These are phyloP conservation scores for Melanchra persicariae DNA, from an alignment of 2,888 invertebrate species.

Conservation along the genomic window DNA sequence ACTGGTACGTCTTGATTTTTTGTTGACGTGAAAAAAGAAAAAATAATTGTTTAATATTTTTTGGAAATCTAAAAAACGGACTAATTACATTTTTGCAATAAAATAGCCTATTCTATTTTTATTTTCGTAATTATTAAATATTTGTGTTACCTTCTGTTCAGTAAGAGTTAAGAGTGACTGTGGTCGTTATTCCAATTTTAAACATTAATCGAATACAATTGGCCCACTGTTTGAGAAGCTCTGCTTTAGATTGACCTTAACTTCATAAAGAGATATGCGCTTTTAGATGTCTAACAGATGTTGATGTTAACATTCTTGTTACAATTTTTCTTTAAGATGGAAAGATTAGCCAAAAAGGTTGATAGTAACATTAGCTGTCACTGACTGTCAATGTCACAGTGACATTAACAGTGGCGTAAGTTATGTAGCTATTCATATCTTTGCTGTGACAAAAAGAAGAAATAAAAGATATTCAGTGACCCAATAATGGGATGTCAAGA, in stretches of 20 bases:
- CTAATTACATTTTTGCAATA: no score
- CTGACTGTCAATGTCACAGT: conserved; percentile 7
- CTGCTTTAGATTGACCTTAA: conserved; percentile 19
- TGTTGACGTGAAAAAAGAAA: no score
- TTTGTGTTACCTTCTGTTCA: no score
- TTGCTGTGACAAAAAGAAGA: not conserved
- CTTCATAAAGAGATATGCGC: not conserved
- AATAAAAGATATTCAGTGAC: not conserved
- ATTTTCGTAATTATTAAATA: no score
- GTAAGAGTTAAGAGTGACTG: no score
- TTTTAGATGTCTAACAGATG: conserved; percentile 12
- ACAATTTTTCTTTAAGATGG: not conserved
- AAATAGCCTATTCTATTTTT: no score
- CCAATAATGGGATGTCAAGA: not conserved
- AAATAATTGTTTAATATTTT: no score
- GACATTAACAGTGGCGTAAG: not conserved
- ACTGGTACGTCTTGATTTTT: no score
- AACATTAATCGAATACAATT: no score
- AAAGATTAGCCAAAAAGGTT: conserved; percentile 19
- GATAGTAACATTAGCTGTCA: not conserved
- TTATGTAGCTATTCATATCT: not conserved
- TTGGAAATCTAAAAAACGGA: no score
- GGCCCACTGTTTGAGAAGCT: not conserved
- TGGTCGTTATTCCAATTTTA: no score
- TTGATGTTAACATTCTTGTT: conserved; percentile 1